A percentile compares a stretch with the other conserved stretches of the same genome.
phyloP scores from a whole-genome alignment of 2,113 vertebrate genomes.

The Epinephelus lanceolatus region DNA sequence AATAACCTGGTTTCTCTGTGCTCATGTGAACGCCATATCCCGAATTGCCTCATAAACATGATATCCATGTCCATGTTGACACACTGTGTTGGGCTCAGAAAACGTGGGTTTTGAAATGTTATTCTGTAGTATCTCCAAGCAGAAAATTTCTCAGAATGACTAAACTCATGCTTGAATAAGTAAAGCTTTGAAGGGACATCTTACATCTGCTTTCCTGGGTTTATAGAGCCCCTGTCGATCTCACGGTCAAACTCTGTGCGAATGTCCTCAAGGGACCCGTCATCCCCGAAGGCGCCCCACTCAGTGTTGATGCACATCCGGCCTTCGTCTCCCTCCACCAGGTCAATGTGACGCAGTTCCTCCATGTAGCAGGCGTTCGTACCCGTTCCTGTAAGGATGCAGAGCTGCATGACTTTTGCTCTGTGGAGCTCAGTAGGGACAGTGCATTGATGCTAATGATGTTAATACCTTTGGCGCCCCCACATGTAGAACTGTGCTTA shows the following conservation, averaged over 20 bases:
- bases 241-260: slow-evolving; percentile 94
- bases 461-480: slow-evolving; percentile 44
- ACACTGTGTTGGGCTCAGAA: no score
- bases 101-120: not conserved
- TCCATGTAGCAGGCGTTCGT: slow-evolving; percentile 99
- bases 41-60: no score
- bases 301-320: slow-evolving; percentile 98
- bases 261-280: slow-evolving; percentile 91
- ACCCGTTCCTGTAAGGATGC: slow-evolving; percentile 88
- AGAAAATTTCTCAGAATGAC: not conserved
- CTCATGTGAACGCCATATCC: no score
- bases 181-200: slow-evolving; percentile 25
- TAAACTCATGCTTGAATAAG: not conserved
- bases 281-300: slow-evolving; percentile 94
- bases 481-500: slow-evolving; percentile 29
- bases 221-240: slow-evolving; percentile 92
- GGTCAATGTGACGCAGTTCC: slow-evolving; percentile 94
- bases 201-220: slow-evolving; percentile 95
- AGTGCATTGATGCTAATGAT: not conserved
- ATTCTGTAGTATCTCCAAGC: not conserved
- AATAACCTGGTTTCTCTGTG: no score
- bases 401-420: slow-evolving; percentile 15
- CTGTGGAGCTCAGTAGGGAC: not conserved
- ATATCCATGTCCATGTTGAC: no score
- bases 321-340: slow-evolving; percentile 97